Conservation (phyloP, 2,888 invertebrate species). For the Pyralis farinalis region DNA sequence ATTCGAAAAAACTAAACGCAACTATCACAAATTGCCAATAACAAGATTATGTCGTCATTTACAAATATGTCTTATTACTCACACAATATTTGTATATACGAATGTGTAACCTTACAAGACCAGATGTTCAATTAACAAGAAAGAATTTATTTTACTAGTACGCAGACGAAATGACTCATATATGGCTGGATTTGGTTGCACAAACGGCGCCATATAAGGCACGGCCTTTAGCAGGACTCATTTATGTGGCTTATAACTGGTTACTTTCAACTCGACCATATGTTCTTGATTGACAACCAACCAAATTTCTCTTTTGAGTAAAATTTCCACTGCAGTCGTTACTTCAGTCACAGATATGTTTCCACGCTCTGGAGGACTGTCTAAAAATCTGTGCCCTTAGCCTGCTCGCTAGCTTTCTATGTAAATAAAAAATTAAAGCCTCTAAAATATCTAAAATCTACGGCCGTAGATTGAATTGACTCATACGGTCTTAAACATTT, state of each 20-base stretch:
- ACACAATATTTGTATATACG: constrained; percentile 20
- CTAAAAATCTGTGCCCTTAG: too few species aligned
- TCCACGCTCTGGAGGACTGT: too few species aligned
- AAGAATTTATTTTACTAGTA: constrained; percentile 68
- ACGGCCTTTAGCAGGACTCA: constrained; percentile 70
- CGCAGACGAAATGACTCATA: constrained; percentile 64
- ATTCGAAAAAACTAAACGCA: too few species aligned
- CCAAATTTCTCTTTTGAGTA: constrained; percentile 57
- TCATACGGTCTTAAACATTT: too few species aligned
- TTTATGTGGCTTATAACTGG: constrained; percentile 70
- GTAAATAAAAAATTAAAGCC: too few species aligned
- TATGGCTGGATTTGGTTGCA: constrained; percentile 60
- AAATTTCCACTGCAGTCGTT: too few species aligned
- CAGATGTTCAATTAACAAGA: constrained; percentile 68
- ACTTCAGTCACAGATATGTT: too few species aligned
- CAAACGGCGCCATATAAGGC: constrained; percentile 65
- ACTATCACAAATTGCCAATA: too few species aligned
- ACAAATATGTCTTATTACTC: constrained; percentile 17
- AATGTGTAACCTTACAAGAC: constrained; percentile 33
- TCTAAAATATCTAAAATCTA: too few species aligned
- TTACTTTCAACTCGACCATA: constrained; percentile 73
- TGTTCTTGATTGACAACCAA: constrained; percentile 69
- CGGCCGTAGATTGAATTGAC: too few species aligned
- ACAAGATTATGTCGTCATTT: neutral
- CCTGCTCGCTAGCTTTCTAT: too few species aligned